These are phyloP conservation scores for Phrynocephalus guinanensis DNA, from an alignment of 2,797 vertebrate species.

Conservation along the genomic window DNA sequence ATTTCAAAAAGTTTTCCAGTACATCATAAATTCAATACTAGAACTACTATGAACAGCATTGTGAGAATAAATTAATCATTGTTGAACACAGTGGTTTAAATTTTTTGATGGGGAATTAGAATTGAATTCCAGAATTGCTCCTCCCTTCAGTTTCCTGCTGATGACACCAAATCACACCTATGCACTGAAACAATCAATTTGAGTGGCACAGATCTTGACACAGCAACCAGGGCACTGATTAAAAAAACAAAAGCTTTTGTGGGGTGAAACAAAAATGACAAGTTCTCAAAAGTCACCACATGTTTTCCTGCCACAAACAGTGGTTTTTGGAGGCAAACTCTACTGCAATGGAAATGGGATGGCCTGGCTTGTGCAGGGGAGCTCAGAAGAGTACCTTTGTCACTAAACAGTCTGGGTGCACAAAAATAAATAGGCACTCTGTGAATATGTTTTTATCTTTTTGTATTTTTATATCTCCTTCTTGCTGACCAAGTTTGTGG, in stretches of 20 bases:
- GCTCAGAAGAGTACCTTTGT: not conserved
- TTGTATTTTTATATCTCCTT: not conserved
- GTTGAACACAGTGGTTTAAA: not conserved
- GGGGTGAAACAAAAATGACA: not conserved
- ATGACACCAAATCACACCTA: not conserved
- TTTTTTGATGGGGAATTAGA: not conserved
- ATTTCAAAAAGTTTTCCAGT: not conserved
- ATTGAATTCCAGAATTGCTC: not conserved
- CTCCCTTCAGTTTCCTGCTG: not conserved
- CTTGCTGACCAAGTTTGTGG: not conserved
- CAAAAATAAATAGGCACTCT: not conserved
- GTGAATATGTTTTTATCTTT: not conserved
- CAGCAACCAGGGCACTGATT: not conserved
- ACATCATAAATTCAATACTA: accelerated
- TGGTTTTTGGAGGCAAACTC: not conserved
- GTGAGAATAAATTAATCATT: not conserved
- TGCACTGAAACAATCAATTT: not conserved
- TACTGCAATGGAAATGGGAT: not conserved
- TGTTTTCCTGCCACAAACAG: not conserved
- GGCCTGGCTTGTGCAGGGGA: not conserved
- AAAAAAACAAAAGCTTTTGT: not conserved
- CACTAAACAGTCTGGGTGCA: not conserved
- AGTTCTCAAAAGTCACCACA: not conserved
- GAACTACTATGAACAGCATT: not conserved
- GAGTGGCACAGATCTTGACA: not conserved